These are phyloP conservation scores for Gnathonemus echidnorhynchus DNA, from an alignment of 2,113 vertebrate genomes.

Conservation along the genomic window DNA sequence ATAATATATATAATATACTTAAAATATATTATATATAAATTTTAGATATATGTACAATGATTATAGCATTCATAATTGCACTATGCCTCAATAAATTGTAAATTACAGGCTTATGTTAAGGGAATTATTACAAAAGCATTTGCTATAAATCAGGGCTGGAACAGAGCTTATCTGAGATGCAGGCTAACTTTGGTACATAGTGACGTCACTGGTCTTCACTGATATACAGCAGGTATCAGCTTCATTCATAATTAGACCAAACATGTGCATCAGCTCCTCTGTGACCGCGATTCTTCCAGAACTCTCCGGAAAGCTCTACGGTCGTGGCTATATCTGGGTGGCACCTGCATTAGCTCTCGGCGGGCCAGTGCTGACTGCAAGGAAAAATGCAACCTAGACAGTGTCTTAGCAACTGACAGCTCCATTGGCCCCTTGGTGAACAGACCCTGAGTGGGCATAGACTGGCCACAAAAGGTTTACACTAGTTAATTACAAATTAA, in stretches of 20 bases:
- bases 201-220: conserved; percentile 33
- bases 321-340: conserved; percentile 1
- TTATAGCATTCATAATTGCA: conserved; percentile 88
- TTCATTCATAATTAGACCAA: neutral
- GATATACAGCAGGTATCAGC: neutral
- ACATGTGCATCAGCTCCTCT: conserved; percentile 22
- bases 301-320: neutral
- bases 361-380: conserved; percentile 17
- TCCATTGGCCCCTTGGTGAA: neutral
- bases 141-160: conserved; percentile 43
- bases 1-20: conserved; percentile 46
- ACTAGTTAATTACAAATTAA: neutral
- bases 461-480: conserved; percentile 4
- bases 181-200: conserved; percentile 61
- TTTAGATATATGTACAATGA: conserved; percentile 77
- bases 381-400: neutral
- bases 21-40: conserved; percentile 44
- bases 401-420: neutral
- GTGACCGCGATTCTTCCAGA: conserved; percentile 30
- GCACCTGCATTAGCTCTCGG: neutral
- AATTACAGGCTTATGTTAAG: conserved; percentile 74
- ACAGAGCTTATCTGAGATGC: conserved; percentile 43
- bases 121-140: conserved; percentile 40
- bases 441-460: neutral
- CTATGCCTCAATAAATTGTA: conserved; percentile 75